phyloP scores from a whole-genome alignment of 2,797 vertebrate species.

The Sebastes matsubarae region DNA sequence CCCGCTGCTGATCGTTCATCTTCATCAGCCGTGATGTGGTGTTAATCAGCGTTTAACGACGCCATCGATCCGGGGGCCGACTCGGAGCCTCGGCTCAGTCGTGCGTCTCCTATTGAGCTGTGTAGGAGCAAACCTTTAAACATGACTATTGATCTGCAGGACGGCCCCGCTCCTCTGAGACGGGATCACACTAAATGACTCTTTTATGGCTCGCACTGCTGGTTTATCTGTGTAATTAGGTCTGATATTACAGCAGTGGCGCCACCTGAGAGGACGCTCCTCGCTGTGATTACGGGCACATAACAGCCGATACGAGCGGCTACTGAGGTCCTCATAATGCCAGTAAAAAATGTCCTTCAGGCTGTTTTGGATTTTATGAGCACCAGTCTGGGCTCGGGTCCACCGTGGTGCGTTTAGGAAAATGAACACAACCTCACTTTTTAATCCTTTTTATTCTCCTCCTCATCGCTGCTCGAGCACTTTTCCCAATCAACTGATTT shows the following conservation, averaged over 20 bases:
- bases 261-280: background rate
- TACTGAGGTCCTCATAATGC: background rate
- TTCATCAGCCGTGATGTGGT: constrained; percentile 15
- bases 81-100: background rate
- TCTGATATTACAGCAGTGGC: constrained; percentile 16
- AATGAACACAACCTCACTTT: background rate
- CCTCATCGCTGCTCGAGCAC: background rate
- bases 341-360: constrained; percentile 45
- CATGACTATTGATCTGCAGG: constrained; percentile 38
- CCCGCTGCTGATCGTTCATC: constrained; percentile 7
- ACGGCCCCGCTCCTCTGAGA: background rate
- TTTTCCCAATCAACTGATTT: background rate
- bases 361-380: constrained; percentile 25
- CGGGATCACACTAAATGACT: constrained; percentile 1
- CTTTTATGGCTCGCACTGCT: background rate
- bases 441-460: background rate
- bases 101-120: constrained; percentile 4
- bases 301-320: background rate
- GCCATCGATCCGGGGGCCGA: constrained; percentile 16
- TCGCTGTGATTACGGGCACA: background rate
- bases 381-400: background rate
- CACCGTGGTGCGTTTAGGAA: background rate
- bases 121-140: constrained; percentile 34
- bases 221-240: constrained; percentile 41
- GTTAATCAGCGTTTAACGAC: constrained; percentile 37